Conservation (phyloP, 2,888 invertebrate genomes). For the Plutella xylostella region DNA sequence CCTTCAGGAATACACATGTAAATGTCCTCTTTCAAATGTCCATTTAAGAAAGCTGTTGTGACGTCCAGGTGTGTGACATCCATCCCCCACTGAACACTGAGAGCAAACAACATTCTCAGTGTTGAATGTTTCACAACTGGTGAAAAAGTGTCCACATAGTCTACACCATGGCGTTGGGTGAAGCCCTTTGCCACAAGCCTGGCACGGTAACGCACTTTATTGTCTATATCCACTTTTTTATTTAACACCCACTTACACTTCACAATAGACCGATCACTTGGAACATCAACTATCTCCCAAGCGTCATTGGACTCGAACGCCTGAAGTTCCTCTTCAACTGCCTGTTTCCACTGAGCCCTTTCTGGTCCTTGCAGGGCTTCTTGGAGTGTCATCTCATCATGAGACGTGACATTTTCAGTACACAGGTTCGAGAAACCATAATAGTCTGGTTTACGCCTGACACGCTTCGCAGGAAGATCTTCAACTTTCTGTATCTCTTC, state of each 20-base stretch:
- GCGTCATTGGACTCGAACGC: neutral
- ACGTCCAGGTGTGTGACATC: neutral
- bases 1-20: neutral
- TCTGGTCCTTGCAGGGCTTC: slow-evolving; percentile 16
- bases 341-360: slow-evolving; percentile 15
- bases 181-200: slow-evolving; percentile 15
- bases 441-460: neutral
- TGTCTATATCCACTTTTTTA: slow-evolving; percentile 11
- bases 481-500: neutral
- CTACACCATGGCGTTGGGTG: neutral
- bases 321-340: slow-evolving; percentile 8
- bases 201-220: slow-evolving; percentile 13
- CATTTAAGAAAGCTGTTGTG: slow-evolving; percentile 1
- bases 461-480: neutral
- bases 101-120: neutral
- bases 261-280: slow-evolving; percentile 7
- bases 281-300: slow-evolving; percentile 9
- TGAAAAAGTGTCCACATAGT: neutral
- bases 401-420: slow-evolving; percentile 6
- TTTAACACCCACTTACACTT: slow-evolving; percentile 14
- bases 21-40: neutral
- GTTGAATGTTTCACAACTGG: neutral
- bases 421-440: slow-evolving; percentile 11
- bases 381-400: slow-evolving; percentile 1
- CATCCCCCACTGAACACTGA: neutral